Conservation (phyloP, 2,113 vertebrate species). For the Sylvicapra grimmia region DNA sequence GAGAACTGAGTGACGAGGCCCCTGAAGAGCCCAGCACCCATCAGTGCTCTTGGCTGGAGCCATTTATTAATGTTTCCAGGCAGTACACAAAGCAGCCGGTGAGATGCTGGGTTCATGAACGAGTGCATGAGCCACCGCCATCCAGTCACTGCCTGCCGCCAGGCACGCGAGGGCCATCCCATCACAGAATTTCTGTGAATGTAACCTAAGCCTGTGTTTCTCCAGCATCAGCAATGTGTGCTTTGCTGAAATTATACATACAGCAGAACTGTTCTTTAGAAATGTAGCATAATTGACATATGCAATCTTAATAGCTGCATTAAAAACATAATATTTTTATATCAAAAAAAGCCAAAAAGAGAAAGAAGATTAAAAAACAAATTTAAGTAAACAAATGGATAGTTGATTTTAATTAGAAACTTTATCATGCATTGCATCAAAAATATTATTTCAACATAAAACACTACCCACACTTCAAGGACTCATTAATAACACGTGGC, state of each 20-base stretch:
- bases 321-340: background rate
- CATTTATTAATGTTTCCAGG: too few species aligned
- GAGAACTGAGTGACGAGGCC: background rate
- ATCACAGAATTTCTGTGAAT: background rate
- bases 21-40: too few species aligned
- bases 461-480: background rate
- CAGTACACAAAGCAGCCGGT: rapidly evolving
- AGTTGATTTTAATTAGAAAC: background rate
- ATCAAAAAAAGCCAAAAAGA: background rate
- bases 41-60: background rate
- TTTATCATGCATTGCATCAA: background rate
- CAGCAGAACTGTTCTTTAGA: background rate
- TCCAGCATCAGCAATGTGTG: rapidly evolving
- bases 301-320: background rate
- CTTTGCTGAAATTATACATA: background rate
- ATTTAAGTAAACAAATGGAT: background rate
- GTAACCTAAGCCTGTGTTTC: background rate
- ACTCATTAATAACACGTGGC: background rate
- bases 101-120: background rate
- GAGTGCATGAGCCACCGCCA: background rate
- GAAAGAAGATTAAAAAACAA: background rate
- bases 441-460: background rate
- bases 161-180: background rate
- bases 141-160: rapidly evolving
- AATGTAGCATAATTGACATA: rapidly evolving